These are phyloP conservation scores for Thaumatotibia leucotreta DNA, from an alignment of 1,140 invertebrate species.

Conservation along the genomic window DNA sequence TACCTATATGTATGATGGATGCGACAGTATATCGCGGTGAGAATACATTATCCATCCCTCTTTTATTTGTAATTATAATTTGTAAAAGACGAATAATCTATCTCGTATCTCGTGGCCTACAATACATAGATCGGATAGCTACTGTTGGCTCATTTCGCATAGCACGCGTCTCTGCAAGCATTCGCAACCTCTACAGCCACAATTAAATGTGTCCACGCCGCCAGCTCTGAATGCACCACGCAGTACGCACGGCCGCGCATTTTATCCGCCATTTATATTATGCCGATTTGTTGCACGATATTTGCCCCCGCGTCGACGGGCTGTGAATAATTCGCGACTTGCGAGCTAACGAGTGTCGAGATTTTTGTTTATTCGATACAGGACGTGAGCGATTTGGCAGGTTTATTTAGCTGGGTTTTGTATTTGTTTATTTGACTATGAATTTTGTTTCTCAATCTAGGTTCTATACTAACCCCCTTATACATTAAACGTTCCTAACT, in stretches of 20 bases:
- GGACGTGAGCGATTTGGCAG: background rate
- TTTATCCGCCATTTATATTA: background rate
- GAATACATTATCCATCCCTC: too few species aligned
- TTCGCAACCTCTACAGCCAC: conserved; percentile 13
- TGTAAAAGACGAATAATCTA: too few species aligned
- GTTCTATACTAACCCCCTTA: too few species aligned
- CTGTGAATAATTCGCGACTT: conserved; percentile 1
- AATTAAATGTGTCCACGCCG: conserved; percentile 51
- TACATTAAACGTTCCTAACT: too few species aligned
- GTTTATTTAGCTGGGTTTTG: background rate
- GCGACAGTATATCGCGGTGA: too few species aligned
- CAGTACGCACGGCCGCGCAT: background rate
- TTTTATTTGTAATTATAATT: too few species aligned
- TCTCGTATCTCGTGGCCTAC: too few species aligned
- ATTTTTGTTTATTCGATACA: background rate
- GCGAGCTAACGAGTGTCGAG: background rate
- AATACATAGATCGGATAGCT: too few species aligned
- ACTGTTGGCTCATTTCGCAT: too few species aligned
- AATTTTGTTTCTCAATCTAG: too few species aligned
- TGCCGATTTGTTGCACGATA: conserved; percentile 1
- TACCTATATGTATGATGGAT: too few species aligned
- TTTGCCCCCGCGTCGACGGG: background rate
- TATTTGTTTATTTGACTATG: background rate
- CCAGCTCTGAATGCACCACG: conserved; percentile 7
- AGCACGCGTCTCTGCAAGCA: too few species aligned